Conservation (phyloP, 1,140 invertebrate species). For the Drosophila ambigua region DNA sequence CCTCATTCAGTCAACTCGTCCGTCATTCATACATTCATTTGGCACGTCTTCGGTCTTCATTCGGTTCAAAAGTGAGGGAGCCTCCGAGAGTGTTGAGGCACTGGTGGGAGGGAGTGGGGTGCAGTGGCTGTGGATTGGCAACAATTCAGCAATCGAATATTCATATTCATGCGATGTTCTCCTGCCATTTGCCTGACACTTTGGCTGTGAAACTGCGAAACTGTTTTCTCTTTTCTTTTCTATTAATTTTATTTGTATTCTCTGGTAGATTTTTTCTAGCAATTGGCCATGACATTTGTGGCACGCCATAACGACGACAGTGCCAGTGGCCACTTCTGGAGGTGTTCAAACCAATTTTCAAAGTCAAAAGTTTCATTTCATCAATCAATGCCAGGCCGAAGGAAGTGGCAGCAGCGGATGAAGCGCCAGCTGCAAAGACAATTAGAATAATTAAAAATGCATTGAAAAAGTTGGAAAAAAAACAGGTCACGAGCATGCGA, state of each 20-base stretch:
- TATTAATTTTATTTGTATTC: conserved; percentile 18
- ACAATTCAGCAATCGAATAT: conserved; percentile 42
- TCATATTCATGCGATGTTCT: conserved; percentile 61
- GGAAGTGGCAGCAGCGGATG: conserved; percentile 3
- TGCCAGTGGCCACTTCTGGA: background rate
- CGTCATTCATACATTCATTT: conserved; percentile 53
- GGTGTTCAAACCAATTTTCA: conserved; percentile 7
- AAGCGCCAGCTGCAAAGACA: conserved; percentile 37
- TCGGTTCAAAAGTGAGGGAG: conserved; percentile 6
- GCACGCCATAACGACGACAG: conserved; percentile 18
- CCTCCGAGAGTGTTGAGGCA: background rate
- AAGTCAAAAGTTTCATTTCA: conserved; percentile 44
- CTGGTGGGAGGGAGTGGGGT: too few species aligned
- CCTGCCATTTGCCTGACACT: conserved; percentile 14
- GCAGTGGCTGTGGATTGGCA: conserved; percentile 3
- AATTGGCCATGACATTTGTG: conserved; percentile 28
- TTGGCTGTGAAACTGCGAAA: conserved; percentile 43
- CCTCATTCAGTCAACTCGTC: conserved; percentile 67
- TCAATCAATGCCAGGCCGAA: conserved; percentile 59
- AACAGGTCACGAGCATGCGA: too few species aligned
- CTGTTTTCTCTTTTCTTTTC: conserved; percentile 37
- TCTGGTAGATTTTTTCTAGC: conserved; percentile 6
- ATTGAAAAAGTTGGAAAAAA: conserved; percentile 24
- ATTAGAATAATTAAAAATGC: conserved; percentile 67
- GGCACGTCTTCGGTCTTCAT: conserved; percentile 48